Evolutionary conservation across 35 echinoderm and acorn worm genomes (phyloP).

Genomic region (Heliocidaris tuberculata): DNA sequence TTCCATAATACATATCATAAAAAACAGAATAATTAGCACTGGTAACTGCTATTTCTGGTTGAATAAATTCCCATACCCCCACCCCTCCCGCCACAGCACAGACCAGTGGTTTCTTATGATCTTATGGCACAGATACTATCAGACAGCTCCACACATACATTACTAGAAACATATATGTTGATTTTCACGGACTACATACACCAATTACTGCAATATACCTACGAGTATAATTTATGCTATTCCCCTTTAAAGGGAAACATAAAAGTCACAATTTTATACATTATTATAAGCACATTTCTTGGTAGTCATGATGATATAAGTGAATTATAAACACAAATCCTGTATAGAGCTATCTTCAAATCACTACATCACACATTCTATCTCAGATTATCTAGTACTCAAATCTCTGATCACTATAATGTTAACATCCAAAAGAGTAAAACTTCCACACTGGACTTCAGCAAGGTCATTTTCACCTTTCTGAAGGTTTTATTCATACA

Average conservation of each 20-base stretch:
- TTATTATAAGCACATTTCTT: slow-evolving; percentile 3
- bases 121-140: not conserved
- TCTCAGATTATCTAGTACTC: not conserved
- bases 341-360: not conserved
- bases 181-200: not conserved
- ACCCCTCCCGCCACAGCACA: not conserved
- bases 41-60: not conserved
- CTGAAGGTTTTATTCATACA: not conserved
- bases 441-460: not conserved
- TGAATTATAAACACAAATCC: not conserved
- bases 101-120: not conserved
- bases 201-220: not conserved
- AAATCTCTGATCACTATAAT: not conserved
- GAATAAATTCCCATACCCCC: not conserved
- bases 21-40: not conserved
- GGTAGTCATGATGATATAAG: not conserved
- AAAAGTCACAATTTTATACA: slow-evolving; percentile 6
- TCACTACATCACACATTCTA: not conserved
- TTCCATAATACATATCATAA: not conserved
- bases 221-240: not conserved
- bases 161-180: not conserved
- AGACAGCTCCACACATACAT: not conserved
- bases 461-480: not conserved
- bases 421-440: not conserved
- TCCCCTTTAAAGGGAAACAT: not conserved